Base-by-base conservation (phyloP, 2,888 invertebrate genomes). In the Tillus elongatus region DNA sequence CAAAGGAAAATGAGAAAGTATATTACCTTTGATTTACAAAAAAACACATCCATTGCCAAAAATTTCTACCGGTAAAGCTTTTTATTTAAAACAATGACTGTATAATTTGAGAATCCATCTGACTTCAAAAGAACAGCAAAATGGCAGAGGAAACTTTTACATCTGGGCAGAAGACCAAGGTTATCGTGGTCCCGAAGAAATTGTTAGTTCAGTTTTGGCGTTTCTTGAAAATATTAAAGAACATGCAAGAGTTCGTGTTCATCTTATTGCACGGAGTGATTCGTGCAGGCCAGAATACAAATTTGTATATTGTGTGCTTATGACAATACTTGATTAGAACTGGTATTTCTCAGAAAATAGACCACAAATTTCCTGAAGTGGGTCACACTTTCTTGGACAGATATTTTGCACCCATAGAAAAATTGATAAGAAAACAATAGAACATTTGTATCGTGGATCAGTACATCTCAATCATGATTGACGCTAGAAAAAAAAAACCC, bases 301-400 rank as follows among this genome's bases (percentile, higher is more conserved):
- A n/a, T n/a, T n/a, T n/a, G n/a, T n/a, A n/a, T n/a, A 19, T 19
- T 19, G n/a, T 19, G n/a, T 19, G 24, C 24, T n/a, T 19, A n/a
- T 19, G 24, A n/a, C 24, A 19, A 6, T 19, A 19, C n/a, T n/a
- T 19, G n/a, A 19, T 19, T 19, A 19, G n/a, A 19, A 6, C 6
- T 8, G 24, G 24, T 19, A 19, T 19, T 19, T 19, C n/a, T 19
- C 6, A 19, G 6, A 19, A 6, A 19, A 19, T 19, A 19, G 24
- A 19, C n/a, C 24, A 19, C n/a, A 19, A 19, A 19, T 19, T 19
- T n/a, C 24, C 24, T 19, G 24, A 19, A 19, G 24, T 19, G n/a
- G 24, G 24, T n/a, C 24, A 19, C n/a, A 19, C 24, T 6, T 19
- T 19, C 24, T 8, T 19, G 24, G 24, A 19, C n/a, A 6, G 24